Base-by-base conservation (phyloP, 2,888 invertebrate species). In the Ormyrus thymus region DNA sequence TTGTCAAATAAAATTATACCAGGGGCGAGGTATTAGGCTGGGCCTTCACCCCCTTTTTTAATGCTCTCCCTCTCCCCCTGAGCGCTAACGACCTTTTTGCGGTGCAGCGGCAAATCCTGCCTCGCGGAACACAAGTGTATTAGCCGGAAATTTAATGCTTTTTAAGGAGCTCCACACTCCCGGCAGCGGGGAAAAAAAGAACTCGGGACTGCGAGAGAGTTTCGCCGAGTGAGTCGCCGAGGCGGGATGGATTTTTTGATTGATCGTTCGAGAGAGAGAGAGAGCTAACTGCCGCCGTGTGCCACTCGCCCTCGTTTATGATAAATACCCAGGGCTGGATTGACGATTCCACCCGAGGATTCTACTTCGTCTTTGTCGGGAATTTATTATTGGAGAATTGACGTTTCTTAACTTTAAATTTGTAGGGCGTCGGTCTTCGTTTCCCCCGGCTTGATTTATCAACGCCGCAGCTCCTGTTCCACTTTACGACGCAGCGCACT, bases 1-100 rank as follows among this genome's bases (percentile, higher is more conserved):
- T 81, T 81, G 81, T 81, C 81, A 76, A 81, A 80, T 80, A 76
- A 78, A 76, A 81, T 81, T 81, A 81, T 73, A 29, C 29, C 29
- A 29, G 29, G 29, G 29, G 29, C 29, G 29, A 7, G 48, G 59
- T 11, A 50, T 71, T 51, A 61, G 43, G 10, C 73, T 56, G 46
- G 6, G 29, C 43, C 6, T n/a, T 55, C 61, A 51, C 51, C 48
- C 64, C 50, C 64, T 43, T 74, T 66, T 68, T 45, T n/a, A 43
- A 7, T 51, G 46, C 48, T 13, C 59, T 29, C 11, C 8, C 58
- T 51, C 65, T n/a, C 3, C 45, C 48, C 4, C 11, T 6, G 70
- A 64, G 62, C 62, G 70, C 76, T 80, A 80, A 80, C 79, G 76
- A 80, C 76, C 76, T 80, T 80, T 79, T 80, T 72, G 76, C 79